Conservation (phyloP, 2,888 invertebrate species). For the Alloplasta piceator region DNA sequence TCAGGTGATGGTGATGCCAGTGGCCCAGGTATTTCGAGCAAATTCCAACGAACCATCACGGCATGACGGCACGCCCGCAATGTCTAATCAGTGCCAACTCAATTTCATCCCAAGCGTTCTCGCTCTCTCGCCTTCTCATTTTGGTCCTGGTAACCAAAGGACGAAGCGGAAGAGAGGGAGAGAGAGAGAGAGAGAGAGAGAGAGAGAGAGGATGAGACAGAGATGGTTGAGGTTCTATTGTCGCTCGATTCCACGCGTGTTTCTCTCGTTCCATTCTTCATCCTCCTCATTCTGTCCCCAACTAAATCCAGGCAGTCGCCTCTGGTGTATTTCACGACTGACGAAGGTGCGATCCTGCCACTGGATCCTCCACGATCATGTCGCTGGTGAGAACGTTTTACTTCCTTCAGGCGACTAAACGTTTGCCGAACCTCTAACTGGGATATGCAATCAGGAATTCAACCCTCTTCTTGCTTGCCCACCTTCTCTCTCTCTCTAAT, state of each 20-base stretch:
- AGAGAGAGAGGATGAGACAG: slow-evolving; percentile 31
- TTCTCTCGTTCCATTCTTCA: slow-evolving; percentile 15
- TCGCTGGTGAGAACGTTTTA: background rate
- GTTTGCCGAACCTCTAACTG: slow-evolving; percentile 38
- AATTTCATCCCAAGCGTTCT: slow-evolving; percentile 73
- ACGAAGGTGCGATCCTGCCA: slow-evolving; percentile 22
- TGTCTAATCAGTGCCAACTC: slow-evolving; percentile 83
- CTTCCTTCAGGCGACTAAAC: slow-evolving; percentile 37
- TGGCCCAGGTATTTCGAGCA: slow-evolving; percentile 73
- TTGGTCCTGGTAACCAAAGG: slow-evolving; percentile 1
- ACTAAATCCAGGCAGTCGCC: background rate
- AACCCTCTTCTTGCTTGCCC: background rate
- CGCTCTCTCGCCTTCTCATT: slow-evolving; percentile 41
- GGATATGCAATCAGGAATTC: slow-evolving; percentile 41
- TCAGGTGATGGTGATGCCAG: slow-evolving; percentile 52
- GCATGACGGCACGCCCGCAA: slow-evolving; percentile 80
- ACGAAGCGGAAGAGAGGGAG: background rate
- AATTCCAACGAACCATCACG: slow-evolving; percentile 79
- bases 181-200: slow-evolving; percentile 35
- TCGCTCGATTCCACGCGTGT: slow-evolving; percentile 57
- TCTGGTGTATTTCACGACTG: slow-evolving; percentile 4
- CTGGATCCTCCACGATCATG: slow-evolving; percentile 30
- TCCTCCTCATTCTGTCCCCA: background rate
- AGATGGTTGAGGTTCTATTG: slow-evolving; percentile 44
- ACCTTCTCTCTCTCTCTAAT: background rate